Conservation (phyloP, 1,140 invertebrate genomes). For the Atopsyche davidsoni region DNA sequence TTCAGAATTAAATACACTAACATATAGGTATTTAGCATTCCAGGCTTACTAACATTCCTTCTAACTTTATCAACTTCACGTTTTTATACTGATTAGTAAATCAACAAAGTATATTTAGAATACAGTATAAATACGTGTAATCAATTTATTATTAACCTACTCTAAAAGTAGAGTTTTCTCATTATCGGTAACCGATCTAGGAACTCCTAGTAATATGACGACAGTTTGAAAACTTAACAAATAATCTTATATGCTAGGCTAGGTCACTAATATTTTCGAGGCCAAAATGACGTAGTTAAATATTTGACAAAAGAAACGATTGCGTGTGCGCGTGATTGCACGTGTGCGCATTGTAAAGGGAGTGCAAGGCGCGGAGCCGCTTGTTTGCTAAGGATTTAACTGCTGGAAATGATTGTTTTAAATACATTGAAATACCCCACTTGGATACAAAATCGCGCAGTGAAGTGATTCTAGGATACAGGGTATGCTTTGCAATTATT, state of each 20-base stretch:
- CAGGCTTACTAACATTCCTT: conserved; percentile 32
- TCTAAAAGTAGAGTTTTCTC: conserved; percentile 29
- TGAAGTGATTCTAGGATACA: conserved; percentile 65
- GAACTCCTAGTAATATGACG: conserved; percentile 24
- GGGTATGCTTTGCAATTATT: conserved; percentile 67
- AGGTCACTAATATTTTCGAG: conserved; percentile 32
- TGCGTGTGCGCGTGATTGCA: conserved; percentile 18
- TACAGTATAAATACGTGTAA: conserved; percentile 28
- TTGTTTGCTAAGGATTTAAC: conserved; percentile 30
- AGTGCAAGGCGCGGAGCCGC: conserved; percentile 25
- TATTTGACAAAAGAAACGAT: conserved; percentile 27
- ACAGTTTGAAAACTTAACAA: conserved; percentile 26
- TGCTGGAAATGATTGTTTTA: conserved; percentile 31
- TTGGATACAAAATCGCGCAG: conserved; percentile 48
- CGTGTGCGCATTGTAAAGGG: conserved; percentile 18
- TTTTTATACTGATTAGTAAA: conserved; percentile 28
- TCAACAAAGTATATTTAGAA: conserved; percentile 26
- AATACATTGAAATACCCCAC: conserved; percentile 30
- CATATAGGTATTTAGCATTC: conserved; percentile 30
- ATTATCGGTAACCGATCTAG: conserved; percentile 25
- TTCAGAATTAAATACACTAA: conserved; percentile 21
- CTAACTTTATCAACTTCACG: conserved; percentile 23
- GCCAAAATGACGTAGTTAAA: conserved; percentile 30
- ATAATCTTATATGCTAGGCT: conserved; percentile 32
- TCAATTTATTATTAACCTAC: conserved; percentile 27